Percentiles rank a stretch among this genome's conserved stretches.
phyloP scores from a whole-genome alignment of 2,797 vertebrate genomes.

The Chelidonichthys spinosus region DNA sequence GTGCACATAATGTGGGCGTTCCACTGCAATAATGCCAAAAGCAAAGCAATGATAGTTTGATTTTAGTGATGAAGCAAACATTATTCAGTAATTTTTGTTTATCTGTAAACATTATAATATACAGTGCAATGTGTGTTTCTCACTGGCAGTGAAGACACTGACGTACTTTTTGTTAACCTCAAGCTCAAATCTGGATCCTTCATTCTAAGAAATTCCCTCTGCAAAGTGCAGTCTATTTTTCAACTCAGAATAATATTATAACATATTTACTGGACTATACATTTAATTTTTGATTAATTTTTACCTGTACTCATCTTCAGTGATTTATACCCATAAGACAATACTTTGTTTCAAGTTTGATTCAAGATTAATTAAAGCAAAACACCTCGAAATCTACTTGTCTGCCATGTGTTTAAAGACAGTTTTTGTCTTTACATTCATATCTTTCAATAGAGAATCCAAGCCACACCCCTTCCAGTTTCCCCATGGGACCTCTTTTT shows the following conservation, averaged over 20 bases:
- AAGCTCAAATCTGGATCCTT: neutral
- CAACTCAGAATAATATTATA: neutral
- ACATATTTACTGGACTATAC: neutral
- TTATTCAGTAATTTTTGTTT: neutral
- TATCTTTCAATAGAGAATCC: neutral
- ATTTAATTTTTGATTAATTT: neutral
- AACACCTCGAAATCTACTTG: neutral
- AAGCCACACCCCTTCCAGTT: too few relatives aligned
- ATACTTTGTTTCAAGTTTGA: neutral
- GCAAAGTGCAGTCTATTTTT: neutral
- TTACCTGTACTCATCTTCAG: neutral
- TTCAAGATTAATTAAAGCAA: constrained; percentile 1
- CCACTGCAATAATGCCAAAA: neutral
- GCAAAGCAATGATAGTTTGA: neutral
- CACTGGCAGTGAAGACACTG: neutral
- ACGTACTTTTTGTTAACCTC: neutral
- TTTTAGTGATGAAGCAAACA: neutral
- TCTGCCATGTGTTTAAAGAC: neutral
- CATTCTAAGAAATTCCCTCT: neutral
- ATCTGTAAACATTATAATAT: neutral
- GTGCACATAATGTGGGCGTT: neutral
- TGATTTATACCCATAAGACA: neutral
- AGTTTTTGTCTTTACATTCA: neutral
- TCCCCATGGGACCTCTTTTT: too few relatives aligned
- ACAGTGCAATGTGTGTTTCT: neutral